Conservation (phyloP, 2,113 vertebrate genomes). For the Sylvietta virens region DNA sequence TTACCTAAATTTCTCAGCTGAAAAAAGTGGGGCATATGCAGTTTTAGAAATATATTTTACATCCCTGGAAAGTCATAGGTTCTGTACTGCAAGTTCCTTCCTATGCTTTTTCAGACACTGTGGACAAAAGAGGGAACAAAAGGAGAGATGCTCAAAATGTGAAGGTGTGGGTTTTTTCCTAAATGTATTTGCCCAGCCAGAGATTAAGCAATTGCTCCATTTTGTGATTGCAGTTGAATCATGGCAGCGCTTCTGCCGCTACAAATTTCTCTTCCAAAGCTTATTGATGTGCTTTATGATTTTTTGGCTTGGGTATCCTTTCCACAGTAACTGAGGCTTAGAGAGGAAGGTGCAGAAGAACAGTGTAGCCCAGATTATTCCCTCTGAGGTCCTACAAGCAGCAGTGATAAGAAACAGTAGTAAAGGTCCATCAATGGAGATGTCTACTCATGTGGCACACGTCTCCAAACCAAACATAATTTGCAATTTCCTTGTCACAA, state of each 20-base stretch:
- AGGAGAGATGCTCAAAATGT: neutral
- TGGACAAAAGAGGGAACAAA: neutral
- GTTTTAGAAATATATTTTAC: neutral
- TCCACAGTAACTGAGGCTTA: neutral
- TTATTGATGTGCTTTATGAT: fast-evolving
- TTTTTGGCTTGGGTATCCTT: neutral
- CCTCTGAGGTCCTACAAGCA: neutral
- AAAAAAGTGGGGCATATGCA: neutral
- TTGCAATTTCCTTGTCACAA: neutral
- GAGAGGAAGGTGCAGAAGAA: neutral
- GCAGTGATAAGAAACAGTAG: neutral
- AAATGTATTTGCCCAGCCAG: neutral
- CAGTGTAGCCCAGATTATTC: neutral
- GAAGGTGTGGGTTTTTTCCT: fast-evolving
- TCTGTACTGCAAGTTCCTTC: neutral
- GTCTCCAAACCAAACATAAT: neutral
- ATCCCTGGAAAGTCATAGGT: neutral
- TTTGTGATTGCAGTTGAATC: neutral
- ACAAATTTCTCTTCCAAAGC: neutral
- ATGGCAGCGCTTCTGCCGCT: neutral
- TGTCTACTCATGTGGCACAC: neutral
- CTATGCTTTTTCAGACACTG: neutral
- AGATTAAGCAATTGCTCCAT: neutral
- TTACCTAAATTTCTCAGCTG: neutral
- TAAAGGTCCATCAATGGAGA: neutral